Percentiles rank a stretch among this genome's conserved stretches.
phyloP scores from a whole-genome alignment of 35 echinoderm and acorn worm genomes.

The Amphiura filiformis region DNA sequence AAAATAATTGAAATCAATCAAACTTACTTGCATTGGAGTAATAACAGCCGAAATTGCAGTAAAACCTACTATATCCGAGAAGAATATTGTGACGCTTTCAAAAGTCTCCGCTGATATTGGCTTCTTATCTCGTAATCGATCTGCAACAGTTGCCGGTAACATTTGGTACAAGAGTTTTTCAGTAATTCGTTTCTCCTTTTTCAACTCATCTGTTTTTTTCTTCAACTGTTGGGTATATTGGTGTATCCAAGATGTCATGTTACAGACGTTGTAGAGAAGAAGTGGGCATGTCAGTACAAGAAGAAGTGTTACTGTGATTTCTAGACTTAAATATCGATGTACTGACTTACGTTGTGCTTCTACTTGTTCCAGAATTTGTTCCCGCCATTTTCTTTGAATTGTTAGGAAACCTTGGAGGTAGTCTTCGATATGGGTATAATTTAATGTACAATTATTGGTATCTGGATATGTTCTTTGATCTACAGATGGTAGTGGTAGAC shows the following conservation, averaged over 20 bases:
- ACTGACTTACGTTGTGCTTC: neutral
- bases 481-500: too few relatives aligned
- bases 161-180: slow-evolving; percentile 48
- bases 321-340: slow-evolving; percentile 15
- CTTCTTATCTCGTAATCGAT: slow-evolving; percentile 23
- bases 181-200: slow-evolving; percentile 53
- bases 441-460: too few relatives aligned
- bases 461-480: too few relatives aligned
- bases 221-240: slow-evolving; percentile 20
- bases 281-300: slow-evolving; percentile 38
- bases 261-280: slow-evolving; percentile 25
- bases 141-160: slow-evolving; percentile 34
- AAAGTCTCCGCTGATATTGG: slow-evolving; percentile 43
- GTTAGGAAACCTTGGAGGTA: neutral
- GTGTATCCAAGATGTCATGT: slow-evolving; percentile 62
- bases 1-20: too few relatives aligned
- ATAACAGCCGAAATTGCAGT: slow-evolving; percentile 57
- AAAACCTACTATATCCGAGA: slow-evolving; percentile 65
- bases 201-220: slow-evolving; percentile 31
- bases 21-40: slow-evolving; percentile 47
- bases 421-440: neutral
- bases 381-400: slow-evolving; percentile 2
- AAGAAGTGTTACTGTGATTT: slow-evolving; percentile 44
- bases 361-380: neutral
- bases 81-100: slow-evolving; percentile 61